Percentiles rank a stretch among this genome's conserved stretches.
These are phyloP conservation scores for western clawed frog (Xenopus tropicalis) DNA, from an alignment of 2,113 vertebrate genomes.

Conservation along the genomic window UCB_Xtro_10.0 CM004446.2:125682001-125682500, in stretches of 20 bases:
- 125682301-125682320: not conserved
- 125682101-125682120: not conserved
- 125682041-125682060: not conserved
- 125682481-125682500: slow-evolving; percentile 5
- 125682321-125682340: not conserved
- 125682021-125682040: not conserved
- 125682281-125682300: not conserved
- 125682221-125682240: not conserved
- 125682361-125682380: no score
- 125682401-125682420: not conserved
- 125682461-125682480: not conserved
- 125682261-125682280: not conserved
- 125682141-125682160: not conserved
- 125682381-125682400: no score
- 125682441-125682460: not conserved
- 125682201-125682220: not conserved
- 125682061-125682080: not conserved
- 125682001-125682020: not conserved
- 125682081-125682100: not conserved
- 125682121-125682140: not conserved
- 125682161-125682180: not conserved
- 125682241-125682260: not conserved
- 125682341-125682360: no score
- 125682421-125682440: not conserved
- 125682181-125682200: not conserved